These are phyloP conservation scores for Pachycephala philippinensis DNA, from an alignment of 2,113 vertebrate genomes.

Conservation along the genomic window DNA sequence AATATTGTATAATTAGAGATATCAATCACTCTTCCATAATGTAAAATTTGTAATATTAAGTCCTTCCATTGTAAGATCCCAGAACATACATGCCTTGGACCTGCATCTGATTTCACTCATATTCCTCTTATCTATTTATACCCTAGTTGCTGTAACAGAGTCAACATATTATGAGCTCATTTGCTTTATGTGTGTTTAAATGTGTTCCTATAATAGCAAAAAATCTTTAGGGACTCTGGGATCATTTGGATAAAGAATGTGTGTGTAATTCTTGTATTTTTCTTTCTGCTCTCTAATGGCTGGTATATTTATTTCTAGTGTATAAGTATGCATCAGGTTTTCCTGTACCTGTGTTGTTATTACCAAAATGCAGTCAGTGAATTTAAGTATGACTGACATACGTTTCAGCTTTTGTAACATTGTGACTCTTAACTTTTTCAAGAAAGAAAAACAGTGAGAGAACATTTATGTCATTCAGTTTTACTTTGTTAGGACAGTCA, in stretches of 20 bases:
- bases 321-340: not conserved
- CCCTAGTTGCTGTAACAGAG: not conserved
- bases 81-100: not conserved
- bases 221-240: conserved; percentile 18
- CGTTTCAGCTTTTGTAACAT: not conserved
- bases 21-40: not conserved
- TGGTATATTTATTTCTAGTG: not conserved
- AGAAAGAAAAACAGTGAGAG: not conserved
- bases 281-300: not conserved
- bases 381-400: not conserved
- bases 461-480: not conserved
- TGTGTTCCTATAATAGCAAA: conserved; percentile 43
- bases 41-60: not conserved
- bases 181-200: conserved; percentile 57
- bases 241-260: conserved; percentile 38
- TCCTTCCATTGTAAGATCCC: not conserved
- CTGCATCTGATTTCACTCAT: not conserved
- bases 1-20: not conserved
- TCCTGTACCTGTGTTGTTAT: not conserved
- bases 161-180: conserved; percentile 28
- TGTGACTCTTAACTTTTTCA: not conserved
- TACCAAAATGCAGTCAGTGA: not conserved
- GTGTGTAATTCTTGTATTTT: conserved; percentile 6
- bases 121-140: not conserved
- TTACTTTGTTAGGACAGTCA: not conserved